Conservation (phyloP, 1,140 invertebrate genomes). For the Panulirus ornatus region DNA sequence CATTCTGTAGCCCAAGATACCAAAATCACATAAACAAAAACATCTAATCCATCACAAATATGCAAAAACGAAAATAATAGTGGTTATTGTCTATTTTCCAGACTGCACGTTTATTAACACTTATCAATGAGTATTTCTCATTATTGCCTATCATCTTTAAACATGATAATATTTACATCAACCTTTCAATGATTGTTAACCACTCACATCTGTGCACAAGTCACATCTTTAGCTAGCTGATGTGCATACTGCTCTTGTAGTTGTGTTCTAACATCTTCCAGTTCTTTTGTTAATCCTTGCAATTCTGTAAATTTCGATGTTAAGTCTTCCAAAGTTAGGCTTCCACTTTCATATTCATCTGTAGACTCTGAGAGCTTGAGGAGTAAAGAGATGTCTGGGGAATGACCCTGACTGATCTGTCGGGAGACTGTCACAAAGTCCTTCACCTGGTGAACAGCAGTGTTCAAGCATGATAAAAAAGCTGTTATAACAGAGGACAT, state of each 20-base stretch:
- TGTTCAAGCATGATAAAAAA: no score
- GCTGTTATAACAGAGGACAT: no score
- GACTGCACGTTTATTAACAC: no score
- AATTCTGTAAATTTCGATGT: background rate
- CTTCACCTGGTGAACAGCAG: background rate
- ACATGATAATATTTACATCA: background rate
- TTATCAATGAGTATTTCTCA: no score
- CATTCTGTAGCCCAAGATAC: no score
- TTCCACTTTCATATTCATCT: background rate
- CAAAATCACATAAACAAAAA: no score
- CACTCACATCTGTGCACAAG: conserved; percentile 11
- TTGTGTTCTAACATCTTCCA: background rate
- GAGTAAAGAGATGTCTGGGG: conserved; percentile 3
- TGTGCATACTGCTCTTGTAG: background rate
- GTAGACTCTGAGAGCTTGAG: background rate
- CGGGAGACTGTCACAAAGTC: conserved; percentile 7
- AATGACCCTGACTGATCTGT: conserved; percentile 9
- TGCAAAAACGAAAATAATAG: no score
- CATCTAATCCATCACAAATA: no score
- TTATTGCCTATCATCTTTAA: no score
- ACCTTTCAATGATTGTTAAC: background rate
- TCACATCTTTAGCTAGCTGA: conserved; percentile 4
- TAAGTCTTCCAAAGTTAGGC: background rate
- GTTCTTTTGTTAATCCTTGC: background rate
- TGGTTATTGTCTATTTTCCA: no score